phyloP scores from a whole-genome alignment of 2,888 invertebrate genomes.

The Parochlus steinenii region DNA sequence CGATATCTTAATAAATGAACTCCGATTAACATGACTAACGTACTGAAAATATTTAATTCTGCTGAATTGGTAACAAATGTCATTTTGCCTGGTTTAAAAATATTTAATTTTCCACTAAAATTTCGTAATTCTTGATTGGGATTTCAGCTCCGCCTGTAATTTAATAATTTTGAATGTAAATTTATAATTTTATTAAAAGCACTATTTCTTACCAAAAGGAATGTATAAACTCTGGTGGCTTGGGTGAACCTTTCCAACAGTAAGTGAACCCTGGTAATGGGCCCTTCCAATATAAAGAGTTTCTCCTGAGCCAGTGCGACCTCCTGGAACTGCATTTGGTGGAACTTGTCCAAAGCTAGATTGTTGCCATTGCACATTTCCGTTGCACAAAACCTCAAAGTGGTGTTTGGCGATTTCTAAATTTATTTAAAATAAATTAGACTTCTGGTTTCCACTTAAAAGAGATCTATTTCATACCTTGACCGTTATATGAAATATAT shows the following conservation, averaged over 20 bases:
- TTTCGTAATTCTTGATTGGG: constrained; percentile 15
- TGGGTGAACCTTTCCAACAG: constrained; percentile 33
- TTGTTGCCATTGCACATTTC: constrained; percentile 30
- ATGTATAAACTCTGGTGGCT: constrained; percentile 29
- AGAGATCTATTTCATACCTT: constrained; percentile 23
- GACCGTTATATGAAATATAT: constrained; percentile 37
- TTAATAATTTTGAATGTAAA: too few species aligned
- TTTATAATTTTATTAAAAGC: too few species aligned
- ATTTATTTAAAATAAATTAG: not conserved
- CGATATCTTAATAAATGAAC: too few species aligned
- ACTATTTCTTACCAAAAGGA: too few species aligned
- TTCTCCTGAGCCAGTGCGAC: constrained; percentile 34
- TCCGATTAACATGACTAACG: too few species aligned
- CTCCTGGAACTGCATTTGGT: constrained; percentile 32
- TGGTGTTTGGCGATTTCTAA: constrained; percentile 5
- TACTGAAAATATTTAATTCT: too few species aligned
- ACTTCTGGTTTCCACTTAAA: not conserved
- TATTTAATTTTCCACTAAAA: constrained; percentile 16
- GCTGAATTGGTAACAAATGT: too few species aligned
- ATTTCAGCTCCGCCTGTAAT: constrained; percentile 18
- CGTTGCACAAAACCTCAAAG: constrained; percentile 30
- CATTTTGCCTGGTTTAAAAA: not conserved
- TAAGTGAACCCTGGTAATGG: constrained; percentile 31
- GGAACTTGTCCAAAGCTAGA: constrained; percentile 27
- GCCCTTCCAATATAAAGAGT: constrained; percentile 35